Percentiles rank a stretch among this genome's conserved stretches.
Evolutionary conservation across 1,140 invertebrate species (phyloP).

Genomic region (Holcopasites calliopsidis): DNA sequence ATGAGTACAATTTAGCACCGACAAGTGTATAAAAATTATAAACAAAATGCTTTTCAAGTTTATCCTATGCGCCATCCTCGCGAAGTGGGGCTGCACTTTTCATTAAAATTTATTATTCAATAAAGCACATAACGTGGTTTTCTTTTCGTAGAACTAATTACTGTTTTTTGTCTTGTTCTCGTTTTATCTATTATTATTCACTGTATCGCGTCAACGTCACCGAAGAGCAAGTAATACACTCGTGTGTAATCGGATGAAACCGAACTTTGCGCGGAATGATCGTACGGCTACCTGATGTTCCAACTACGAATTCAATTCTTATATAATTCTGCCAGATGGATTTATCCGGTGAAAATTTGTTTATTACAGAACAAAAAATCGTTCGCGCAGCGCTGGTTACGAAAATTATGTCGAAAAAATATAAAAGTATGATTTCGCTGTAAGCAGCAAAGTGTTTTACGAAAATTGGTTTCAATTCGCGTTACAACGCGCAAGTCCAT

Average conservation of each 20-base stretch:
- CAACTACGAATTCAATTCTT: background rate
- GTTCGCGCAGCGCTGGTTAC: too few species aligned
- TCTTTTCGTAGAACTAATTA: background rate
- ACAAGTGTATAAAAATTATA: slow-evolving; percentile 31
- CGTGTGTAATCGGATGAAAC: slow-evolving; percentile 11
- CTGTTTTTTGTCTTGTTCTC: background rate
- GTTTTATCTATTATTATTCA: slow-evolving; percentile 21
- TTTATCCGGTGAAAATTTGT: too few species aligned
- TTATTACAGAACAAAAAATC: too few species aligned
- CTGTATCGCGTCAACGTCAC: slow-evolving; percentile 30
- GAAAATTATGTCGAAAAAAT: too few species aligned
- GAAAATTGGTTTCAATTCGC: background rate
- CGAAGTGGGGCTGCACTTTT: background rate
- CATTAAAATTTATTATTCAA: slow-evolving; percentile 7
- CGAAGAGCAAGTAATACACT: background rate
- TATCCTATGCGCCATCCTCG: slow-evolving; percentile 37
- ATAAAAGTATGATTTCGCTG: too few species aligned
- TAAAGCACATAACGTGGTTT: slow-evolving; percentile 5
- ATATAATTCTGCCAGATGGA: too few species aligned
- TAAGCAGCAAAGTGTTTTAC: too few species aligned
- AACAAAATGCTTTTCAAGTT: slow-evolving; percentile 12
- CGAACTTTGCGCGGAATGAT: slow-evolving; percentile 36
- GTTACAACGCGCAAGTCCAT: background rate
- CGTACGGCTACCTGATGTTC: background rate
- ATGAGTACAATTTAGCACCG: slow-evolving; percentile 33